Conservation (phyloP, 1,140 invertebrate genomes). For the Battus philenor region DNA sequence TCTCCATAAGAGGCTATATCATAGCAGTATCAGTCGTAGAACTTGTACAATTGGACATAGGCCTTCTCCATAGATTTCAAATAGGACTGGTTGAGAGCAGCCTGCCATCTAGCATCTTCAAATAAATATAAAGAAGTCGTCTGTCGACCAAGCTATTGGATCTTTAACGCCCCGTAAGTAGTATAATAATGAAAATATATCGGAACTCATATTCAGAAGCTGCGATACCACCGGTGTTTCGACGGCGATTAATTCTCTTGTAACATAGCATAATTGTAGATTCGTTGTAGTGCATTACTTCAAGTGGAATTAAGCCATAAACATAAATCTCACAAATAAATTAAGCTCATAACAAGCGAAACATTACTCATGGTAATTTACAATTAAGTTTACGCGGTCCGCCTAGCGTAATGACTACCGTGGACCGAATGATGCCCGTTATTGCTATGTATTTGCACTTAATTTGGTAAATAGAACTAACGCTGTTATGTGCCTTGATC, state of each 20-base stretch:
- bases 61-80: no score
- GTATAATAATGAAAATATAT: constrained; percentile 13
- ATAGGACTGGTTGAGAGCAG: no score
- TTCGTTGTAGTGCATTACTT: constrained; percentile 15
- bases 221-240: neutral
- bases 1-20: no score
- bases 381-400: constrained; percentile 13
- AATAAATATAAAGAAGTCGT: no score
- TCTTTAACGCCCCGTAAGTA: constrained; percentile 4
- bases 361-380: constrained; percentile 15
- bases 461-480: constrained; percentile 7
- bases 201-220: neutral
- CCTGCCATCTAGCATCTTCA: no score
- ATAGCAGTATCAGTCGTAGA: no score
- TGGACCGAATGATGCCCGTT: constrained; percentile 12
- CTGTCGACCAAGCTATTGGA: neutral
- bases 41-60: no score
- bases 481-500: no score
- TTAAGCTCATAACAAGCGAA: constrained; percentile 12
- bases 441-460: constrained; percentile 5
- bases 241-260: constrained; percentile 6
- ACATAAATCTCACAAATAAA: constrained; percentile 14
- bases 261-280: constrained; percentile 12
- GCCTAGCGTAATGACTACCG: constrained; percentile 12
- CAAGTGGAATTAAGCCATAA: constrained; percentile 13